Conservation (phyloP, 2,113 vertebrate genomes). For the Ceratotherium simum region DNA sequence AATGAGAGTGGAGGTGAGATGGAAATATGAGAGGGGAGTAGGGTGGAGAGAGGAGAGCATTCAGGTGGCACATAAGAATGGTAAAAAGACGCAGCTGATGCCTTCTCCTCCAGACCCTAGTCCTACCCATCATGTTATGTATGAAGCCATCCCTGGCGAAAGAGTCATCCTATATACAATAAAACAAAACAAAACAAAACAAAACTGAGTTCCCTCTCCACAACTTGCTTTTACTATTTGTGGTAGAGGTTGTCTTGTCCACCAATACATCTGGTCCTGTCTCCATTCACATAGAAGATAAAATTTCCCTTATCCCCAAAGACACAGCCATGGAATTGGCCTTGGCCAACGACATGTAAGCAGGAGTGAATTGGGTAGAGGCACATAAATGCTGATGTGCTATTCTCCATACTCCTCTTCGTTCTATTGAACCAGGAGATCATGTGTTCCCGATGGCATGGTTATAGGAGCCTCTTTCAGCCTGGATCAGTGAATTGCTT, state of each 20-base stretch:
- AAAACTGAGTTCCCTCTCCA: neutral
- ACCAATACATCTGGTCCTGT: neutral
- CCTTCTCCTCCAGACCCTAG: neutral
- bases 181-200: neutral
- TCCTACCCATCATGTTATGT: neutral
- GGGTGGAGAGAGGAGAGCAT: neutral
- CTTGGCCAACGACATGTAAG: neutral
- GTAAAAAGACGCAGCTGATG: neutral
- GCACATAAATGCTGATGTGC: neutral
- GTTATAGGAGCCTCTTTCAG: neutral
- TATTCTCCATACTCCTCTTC: neutral
- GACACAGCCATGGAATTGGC: neutral
- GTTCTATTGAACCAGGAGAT: neutral
- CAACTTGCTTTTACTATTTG: neutral
- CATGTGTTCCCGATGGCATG: accelerated
- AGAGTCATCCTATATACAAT: neutral
- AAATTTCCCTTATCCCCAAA: neutral
- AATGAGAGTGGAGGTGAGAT: neutral
- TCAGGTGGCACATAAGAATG: neutral
- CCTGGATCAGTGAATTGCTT: neutral
- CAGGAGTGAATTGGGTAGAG: neutral
- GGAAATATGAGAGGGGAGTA: neutral
- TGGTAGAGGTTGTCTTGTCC: neutral
- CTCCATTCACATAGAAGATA: neutral
- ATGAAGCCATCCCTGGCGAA: too few species aligned